These are phyloP conservation scores for Hormiphora californensis DNA, from an alignment of 37 sponge, comb jelly and placozoan species.

Conservation along the genomic window DNA sequence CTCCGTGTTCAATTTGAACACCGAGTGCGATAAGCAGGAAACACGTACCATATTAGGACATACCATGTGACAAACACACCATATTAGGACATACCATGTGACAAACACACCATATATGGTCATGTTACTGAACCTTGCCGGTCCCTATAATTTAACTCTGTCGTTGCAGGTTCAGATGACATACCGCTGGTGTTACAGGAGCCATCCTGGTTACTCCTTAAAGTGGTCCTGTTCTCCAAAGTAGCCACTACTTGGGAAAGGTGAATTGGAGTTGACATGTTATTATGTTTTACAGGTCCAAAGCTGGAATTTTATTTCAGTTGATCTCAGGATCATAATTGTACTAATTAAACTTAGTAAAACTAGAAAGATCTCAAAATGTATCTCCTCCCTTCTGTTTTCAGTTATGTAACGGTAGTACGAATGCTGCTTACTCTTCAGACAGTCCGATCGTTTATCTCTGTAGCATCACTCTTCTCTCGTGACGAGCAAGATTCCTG, in stretches of 20 bases:
- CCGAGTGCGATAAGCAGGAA: too few relatives aligned
- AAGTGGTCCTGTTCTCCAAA: constrained; percentile 12
- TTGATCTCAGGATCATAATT: neutral
- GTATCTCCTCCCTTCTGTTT: neutral
- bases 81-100: too few relatives aligned
- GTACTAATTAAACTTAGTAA: neutral
- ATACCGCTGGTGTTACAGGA: constrained; percentile 32
- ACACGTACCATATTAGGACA: too few relatives aligned
- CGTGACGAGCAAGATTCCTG: constrained; percentile 15
- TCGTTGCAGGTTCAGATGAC: too few relatives aligned
- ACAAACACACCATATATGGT: too few relatives aligned
- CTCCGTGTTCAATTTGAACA: too few relatives aligned
- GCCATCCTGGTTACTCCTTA: constrained; percentile 28
- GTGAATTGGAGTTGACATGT: too few relatives aligned
- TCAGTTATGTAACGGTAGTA: constrained; percentile 26
- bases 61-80: too few relatives aligned
- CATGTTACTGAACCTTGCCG: too few relatives aligned
- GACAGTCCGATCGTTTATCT: neutral
- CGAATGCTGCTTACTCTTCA: constrained; percentile 16
- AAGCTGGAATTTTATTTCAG: too few relatives aligned
- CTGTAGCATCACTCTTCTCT: constrained; percentile 21
- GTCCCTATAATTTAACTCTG: too few relatives aligned
- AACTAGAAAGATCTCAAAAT: neutral
- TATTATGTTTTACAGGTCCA: too few relatives aligned
- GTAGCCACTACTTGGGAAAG: neutral